Base-by-base conservation (phyloP, 2,888 invertebrate genomes). In the Perizoma flavofasciatum region DNA sequence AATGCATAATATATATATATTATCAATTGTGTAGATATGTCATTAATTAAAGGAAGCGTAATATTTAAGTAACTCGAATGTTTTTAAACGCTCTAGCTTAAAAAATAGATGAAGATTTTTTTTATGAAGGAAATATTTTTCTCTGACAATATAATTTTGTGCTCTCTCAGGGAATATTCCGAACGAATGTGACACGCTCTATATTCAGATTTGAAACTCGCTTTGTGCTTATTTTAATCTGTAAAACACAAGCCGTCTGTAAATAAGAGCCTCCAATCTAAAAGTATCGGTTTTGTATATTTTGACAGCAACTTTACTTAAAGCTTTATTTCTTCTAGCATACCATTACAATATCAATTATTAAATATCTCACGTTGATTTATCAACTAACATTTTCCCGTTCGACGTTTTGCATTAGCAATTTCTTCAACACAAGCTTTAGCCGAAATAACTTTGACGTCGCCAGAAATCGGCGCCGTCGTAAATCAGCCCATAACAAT, bases 401-500 rank as follows among this genome's bases (percentile, higher is more conserved):
- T 60, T 49, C 35, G 11, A 11, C 46, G 45, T 53, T 46, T 56
- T 46, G 9, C 50, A 9, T 50, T 57, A 56, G 48, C 58, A 55
- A 57, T 57, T 59, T 63, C 62, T 54, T 57, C 34, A 41, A 44
- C 55, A 55, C 62, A 59, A 62, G 62, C 55, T 64, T 49, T 58
- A 57, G 49, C 58, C 47, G 56, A 71, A 70, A 68, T 63, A 59
- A 69, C 71, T 48, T 69, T 69, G 61, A 63, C 68, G 67, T 67
- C 65, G 67, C 65, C 68, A 65, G 67, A 66, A 61, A 70, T 65
- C 64, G 53, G 59, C 67, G 66, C 67, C 63, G 55, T 63, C 66
- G 66, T 75, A 71, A 77, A 75, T 75, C 67, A 70, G 54, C 49
- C 66, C 61, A 54, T 67, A 73, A 73, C 67, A 70, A 70, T 67